phyloP scores from a whole-genome alignment of 2,797 vertebrate genomes.

The Microcaecilia unicolor region DNA sequence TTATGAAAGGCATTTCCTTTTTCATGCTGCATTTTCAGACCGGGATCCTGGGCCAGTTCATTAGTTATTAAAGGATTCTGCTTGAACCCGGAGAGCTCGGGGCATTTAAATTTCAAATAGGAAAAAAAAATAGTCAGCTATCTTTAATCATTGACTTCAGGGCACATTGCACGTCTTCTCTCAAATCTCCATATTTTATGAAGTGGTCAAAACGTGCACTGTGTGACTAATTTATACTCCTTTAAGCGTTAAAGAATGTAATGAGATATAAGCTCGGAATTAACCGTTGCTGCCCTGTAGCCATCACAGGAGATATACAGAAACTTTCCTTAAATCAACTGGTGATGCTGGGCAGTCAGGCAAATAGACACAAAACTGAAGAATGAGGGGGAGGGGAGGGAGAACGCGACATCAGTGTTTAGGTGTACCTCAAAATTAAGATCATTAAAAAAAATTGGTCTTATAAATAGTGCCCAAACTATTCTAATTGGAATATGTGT shows the following conservation, averaged over 20 bases:
- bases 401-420: too few species aligned
- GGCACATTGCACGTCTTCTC: conserved; percentile 75
- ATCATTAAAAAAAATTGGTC: too few species aligned
- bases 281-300: conserved; percentile 24
- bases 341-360: too few species aligned
- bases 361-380: too few species aligned
- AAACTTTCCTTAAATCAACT: not conserved
- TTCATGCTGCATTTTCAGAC: not conserved
- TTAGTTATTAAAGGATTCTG: conserved; percentile 23
- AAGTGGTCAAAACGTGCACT: conserved; percentile 57
- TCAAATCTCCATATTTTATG: conserved; percentile 80
- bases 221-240: conserved; percentile 50
- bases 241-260: conserved; percentile 37
- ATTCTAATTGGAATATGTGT: too few species aligned
- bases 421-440: too few species aligned
- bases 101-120: conserved; percentile 42
- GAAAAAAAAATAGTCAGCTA: conserved; percentile 50
- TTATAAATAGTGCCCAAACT: too few species aligned
- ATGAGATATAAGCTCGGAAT: conserved; percentile 43
- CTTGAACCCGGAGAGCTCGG: conserved; percentile 14
- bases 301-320: not conserved
- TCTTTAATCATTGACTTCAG: conserved; percentile 73
- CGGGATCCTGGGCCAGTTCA: conserved; percentile 31
- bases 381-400: too few species aligned
- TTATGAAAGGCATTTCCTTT: too few species aligned